Evolutionary conservation across 2,888 invertebrate genomes (phyloP), one percentile per base, ranked within the genome.

Genomic region (Athalia cordata): DNA sequence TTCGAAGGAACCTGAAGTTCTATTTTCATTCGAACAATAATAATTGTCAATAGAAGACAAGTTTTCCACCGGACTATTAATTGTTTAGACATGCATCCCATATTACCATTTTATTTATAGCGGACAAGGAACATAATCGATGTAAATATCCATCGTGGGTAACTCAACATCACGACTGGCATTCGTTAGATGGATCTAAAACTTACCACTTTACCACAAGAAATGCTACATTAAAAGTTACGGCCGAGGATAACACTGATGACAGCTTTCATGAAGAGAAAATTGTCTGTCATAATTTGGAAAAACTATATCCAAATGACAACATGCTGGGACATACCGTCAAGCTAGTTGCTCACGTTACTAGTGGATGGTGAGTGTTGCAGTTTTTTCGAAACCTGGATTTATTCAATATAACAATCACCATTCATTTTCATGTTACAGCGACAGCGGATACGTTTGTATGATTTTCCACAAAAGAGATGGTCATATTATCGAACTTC

Each of bases 141-240:
- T 96, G 96, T 89, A 95, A 94, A 86, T 96, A 95, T 90, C 96
- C 96, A 0, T 88, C 92, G 9, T 96, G 96, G 96, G 93, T 96
- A 80, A 94, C 95, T 81, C 93, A 94, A 77, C 95, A 95, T 85
- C 95, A 95, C 90, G 94, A 95, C 83, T 96, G 96, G 96, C 93
- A 94, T 89, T 95, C 95, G 79, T 89, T 96, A 79, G 95, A 96
- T 86, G 94, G 95, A 84, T 91, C 93, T 43, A 94, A 93, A 86
- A 93, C 93, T 79, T 95, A 95, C 90, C 95, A 94, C 85, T 95
- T 95, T 87, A 94, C 95, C 13, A 94, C 93, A 80, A 93, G 94
- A 83, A 95, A 95, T 85, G 94, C 95, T 0, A 95, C 95, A 1
- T 91, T 95, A 77, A 93, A 93, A 91, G 93, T 94, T 85, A 87